Percentiles rank a stretch among this genome's conserved stretches.
Evolutionary conservation across 2,113 vertebrate species (phyloP).

Genomic region (Alexandromys fortis): DNA sequence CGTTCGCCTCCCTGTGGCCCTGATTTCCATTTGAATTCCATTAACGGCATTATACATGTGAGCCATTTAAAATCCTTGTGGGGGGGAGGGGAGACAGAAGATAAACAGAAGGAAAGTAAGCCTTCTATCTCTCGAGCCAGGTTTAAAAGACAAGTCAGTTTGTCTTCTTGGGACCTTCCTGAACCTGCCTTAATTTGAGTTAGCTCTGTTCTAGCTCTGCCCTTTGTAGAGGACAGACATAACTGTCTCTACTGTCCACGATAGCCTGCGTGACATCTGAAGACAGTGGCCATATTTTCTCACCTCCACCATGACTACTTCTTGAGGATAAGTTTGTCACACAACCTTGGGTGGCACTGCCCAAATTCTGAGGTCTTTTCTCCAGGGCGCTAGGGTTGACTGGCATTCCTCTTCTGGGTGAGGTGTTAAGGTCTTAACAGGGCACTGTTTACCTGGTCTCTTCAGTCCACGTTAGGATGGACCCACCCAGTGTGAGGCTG

Average conservation of each 20-base stretch:
- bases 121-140: background rate
- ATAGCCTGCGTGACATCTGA: background rate
- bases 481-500: background rate
- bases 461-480: background rate
- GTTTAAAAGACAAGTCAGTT: background rate
- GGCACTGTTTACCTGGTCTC: background rate
- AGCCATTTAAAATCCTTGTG: background rate
- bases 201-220: background rate
- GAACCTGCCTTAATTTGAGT: background rate
- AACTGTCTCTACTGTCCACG: background rate
- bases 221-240: background rate
- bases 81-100: background rate
- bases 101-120: background rate
- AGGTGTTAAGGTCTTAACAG: background rate
- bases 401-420: background rate
- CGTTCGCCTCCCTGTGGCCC: background rate
- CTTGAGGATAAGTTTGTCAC: background rate
- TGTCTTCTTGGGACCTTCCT: background rate
- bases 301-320: background rate
- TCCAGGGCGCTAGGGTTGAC: background rate
- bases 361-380: background rate
- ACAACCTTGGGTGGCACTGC: no score
- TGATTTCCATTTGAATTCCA: constrained; percentile 41
- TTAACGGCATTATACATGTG: background rate
- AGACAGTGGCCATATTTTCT: background rate